A percentile compares a stretch with the other conserved stretches of the same genome.
Evolutionary conservation across 2,113 vertebrate species (phyloP).

Genomic region (Pteruthius melanotis): DNA sequence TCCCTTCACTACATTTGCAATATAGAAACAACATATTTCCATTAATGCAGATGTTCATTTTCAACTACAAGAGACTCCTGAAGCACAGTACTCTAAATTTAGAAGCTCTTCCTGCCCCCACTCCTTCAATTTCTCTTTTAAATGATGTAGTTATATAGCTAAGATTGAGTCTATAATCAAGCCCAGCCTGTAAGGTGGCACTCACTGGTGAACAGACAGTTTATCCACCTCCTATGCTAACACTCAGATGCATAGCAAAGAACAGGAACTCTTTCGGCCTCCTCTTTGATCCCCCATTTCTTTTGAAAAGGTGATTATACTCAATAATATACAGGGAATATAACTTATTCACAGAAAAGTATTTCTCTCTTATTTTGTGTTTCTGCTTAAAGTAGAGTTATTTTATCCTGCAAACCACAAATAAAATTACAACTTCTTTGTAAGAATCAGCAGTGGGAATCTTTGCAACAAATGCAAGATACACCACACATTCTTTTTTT

Average conservation of each 20-base stretch:
- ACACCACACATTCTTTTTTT: rapidly evolving
- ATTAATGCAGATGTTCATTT: slow-evolving; percentile 5
- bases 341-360: neutral
- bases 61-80: slow-evolving; percentile 1
- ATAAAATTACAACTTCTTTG: neutral
- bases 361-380: neutral
- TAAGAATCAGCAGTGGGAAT: neutral
- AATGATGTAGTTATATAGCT: slow-evolving; percentile 23
- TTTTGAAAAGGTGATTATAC: neutral
- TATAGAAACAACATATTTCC: neutral
- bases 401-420: neutral
- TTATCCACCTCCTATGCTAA: neutral
- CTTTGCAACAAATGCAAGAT: neutral
- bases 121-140: slow-evolving; percentile 40
- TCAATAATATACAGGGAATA: neutral
- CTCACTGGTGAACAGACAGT: neutral
- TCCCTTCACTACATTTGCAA: neutral
- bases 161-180: slow-evolving; percentile 48
- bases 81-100: slow-evolving; percentile 11
- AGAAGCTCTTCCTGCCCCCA: neutral
- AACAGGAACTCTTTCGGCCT: neutral
- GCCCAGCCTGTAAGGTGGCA: neutral
- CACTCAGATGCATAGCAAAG: neutral
- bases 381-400: neutral
- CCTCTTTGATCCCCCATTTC: neutral